Base-by-base conservation (phyloP, 1,140 invertebrate genomes). In the Drosophila oshimai region DNA sequence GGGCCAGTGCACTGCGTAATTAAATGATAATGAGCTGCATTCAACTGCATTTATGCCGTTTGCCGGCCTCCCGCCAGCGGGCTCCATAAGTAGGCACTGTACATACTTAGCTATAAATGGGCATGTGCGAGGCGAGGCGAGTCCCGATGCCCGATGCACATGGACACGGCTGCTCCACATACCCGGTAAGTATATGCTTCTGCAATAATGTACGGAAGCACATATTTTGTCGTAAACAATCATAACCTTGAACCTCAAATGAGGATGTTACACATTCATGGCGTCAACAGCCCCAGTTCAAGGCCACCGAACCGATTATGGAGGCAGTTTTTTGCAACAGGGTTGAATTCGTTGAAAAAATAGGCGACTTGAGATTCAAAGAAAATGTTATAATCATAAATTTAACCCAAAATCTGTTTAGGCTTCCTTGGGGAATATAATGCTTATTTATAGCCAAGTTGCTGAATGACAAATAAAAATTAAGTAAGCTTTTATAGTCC, bases 11-110 rank as follows among this genome's bases (percentile, higher is more conserved):
- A 79, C 65, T 71, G 80, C 80, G 70, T 80, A 84, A 86, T 83
- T 84, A 86, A 65, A 84, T 84, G 83, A 86, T 84, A 84, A 84
- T 84, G 79, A 84, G 79, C 79, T 86, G 64, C 58, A 74, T 84
- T 69, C 49, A 57, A 78, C 51, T 86, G 58, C 71, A 73, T 73
- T 73, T 73, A 47, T 64, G 55, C 45, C 39, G 29, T 24, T 41
- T 18, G 34, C 65, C 51, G 6, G 62, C 29, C 37, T 31, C 18
- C 13, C 58, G 44, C 26, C 44, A 44, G 17, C 29, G 24, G 26
- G 31, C 12, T 37, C 6, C 67, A 70, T 70, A 58, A 70, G 67
- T 70, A 70, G 44, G 51, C 58, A 70, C 65, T 58, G 67, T 70
- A 70, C 36, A 42, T 70, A 70, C 65, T 58, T 70, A 70, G 42